phyloP scores from a whole-genome alignment of 1,140 invertebrate genomes.

The Atta cephalotes region DNA sequence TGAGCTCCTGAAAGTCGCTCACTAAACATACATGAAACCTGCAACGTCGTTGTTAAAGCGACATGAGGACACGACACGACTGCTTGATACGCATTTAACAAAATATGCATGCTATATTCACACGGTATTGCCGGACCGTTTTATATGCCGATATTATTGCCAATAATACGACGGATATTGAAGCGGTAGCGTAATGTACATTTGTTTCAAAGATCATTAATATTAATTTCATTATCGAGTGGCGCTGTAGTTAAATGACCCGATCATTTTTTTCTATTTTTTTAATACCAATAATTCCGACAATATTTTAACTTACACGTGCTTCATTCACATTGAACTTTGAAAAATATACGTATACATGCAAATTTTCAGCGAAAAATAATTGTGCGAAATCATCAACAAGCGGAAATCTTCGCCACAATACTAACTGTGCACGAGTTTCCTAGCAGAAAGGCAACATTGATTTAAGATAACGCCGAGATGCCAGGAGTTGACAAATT shows the following conservation, averaged over 20 bases:
- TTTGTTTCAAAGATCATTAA: slow-evolving; percentile 48
- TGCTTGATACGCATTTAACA: slow-evolving; percentile 31
- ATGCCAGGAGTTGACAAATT: slow-evolving; percentile 70
- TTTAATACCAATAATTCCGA: slow-evolving; percentile 10
- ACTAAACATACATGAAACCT: slow-evolving; percentile 46
- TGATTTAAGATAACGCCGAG: slow-evolving; percentile 64
- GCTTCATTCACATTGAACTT: neutral
- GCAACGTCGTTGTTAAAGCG: slow-evolving; percentile 17
- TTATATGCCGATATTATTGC: slow-evolving; percentile 40
- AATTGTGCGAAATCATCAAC: slow-evolving; percentile 12
- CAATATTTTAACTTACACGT: slow-evolving; percentile 23
- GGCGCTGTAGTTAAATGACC: slow-evolving; percentile 30
- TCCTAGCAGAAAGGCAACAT: slow-evolving; percentile 61
- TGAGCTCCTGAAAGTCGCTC: slow-evolving; percentile 7
- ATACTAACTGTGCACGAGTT: slow-evolving; percentile 34
- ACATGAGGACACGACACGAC: slow-evolving; percentile 3
- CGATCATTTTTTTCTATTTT: slow-evolving; percentile 4
- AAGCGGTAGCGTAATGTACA: slow-evolving; percentile 24
- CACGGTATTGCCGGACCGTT: slow-evolving; percentile 10
- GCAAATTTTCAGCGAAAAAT: neutral
- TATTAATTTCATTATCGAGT: slow-evolving; percentile 56
- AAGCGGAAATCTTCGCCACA: neutral
- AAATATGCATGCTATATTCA: slow-evolving; percentile 35
- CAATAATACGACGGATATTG: slow-evolving; percentile 41
- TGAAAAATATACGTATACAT: neutral